Evolutionary conservation across 2,113 vertebrate genomes (phyloP).

Genomic region (Pipra filicauda): DNA sequence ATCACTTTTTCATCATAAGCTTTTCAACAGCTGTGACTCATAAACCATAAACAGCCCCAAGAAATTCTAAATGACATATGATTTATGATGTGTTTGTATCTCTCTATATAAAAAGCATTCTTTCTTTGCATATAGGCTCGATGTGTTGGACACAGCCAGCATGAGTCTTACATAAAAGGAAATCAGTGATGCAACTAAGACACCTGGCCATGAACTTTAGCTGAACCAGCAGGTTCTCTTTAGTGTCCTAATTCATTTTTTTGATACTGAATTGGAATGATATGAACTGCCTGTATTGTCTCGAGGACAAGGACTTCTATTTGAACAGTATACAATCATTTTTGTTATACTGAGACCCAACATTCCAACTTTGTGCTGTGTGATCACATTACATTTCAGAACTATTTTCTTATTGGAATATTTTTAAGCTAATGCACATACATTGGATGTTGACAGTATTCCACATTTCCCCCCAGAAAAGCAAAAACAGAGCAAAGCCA

Average conservation of each 20-base stretch:
- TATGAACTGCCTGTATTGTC: background rate
- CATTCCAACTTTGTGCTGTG: background rate
- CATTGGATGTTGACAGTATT: background rate
- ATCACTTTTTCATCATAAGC: background rate
- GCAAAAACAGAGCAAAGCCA: background rate
- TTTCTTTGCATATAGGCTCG: background rate
- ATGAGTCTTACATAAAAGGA: background rate
- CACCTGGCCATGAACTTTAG: background rate
- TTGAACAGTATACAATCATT: background rate
- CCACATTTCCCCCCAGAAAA: background rate
- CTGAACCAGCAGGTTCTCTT: background rate
- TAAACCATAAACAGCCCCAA: background rate
- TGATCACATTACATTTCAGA: background rate
- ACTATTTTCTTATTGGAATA: background rate
- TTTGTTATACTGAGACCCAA: background rate
- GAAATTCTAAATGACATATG: background rate
- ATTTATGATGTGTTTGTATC: constrained; percentile 13
- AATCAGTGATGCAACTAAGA: background rate
- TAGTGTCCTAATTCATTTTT: background rate
- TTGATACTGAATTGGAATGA: background rate
- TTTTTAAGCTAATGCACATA: background rate
- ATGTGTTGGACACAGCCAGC: background rate
- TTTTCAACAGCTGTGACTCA: constrained; percentile 5
- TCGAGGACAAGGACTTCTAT: background rate
- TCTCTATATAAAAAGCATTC: background rate